Percentiles rank a stretch among this genome's conserved stretches.
phyloP scores from a whole-genome alignment of 2,113 vertebrate species.

The Chaetodon auriga region DNA sequence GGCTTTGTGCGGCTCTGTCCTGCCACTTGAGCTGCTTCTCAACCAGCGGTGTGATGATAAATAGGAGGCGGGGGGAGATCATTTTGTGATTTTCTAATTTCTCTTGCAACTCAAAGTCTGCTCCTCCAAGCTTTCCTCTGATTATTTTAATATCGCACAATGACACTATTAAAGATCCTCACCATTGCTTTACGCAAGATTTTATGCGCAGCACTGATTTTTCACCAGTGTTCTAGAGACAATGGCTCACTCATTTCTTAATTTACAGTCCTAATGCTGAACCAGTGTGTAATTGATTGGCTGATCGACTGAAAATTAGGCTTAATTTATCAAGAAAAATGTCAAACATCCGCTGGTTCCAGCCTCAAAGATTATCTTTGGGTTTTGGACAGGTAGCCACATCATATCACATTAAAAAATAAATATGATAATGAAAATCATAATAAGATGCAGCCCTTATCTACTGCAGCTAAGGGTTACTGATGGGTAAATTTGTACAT shows the following conservation, averaged over 20 bases:
- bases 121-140: not conserved
- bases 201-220: not conserved
- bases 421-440: too few species aligned
- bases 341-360: not conserved
- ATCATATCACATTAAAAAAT: too few species aligned
- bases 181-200: not conserved
- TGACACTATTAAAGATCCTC: not conserved
- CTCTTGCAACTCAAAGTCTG: not conserved
- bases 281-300: not conserved
- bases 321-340: not conserved
- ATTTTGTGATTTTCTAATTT: not conserved
- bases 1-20: slow-evolving; percentile 29
- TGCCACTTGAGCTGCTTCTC: slow-evolving; percentile 22
- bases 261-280: not conserved
- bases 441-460: not conserved
- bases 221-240: not conserved
- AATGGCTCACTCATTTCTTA: not conserved
- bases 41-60: slow-evolving; percentile 13
- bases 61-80: not conserved
- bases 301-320: not conserved
- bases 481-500: not conserved
- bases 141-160: not conserved
- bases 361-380: not conserved
- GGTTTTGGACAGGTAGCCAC: not conserved
- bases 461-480: not conserved